Base-by-base conservation (phyloP, 2,888 invertebrate species). In the Abscondita cerata region DNA sequence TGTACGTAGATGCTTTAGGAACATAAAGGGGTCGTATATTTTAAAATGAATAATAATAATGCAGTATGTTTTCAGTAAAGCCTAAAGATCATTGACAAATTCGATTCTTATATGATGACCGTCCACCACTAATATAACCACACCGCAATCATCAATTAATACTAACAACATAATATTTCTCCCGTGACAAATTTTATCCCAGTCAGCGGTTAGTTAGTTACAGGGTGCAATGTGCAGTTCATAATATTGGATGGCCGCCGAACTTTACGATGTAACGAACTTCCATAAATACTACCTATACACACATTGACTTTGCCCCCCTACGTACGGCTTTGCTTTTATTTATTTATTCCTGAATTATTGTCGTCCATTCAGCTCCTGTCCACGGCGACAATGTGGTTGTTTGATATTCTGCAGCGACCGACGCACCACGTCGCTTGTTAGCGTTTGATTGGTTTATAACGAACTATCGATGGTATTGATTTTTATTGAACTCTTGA, bases 241-340 rank as follows among this genome's bases (percentile, higher is more conserved):
- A 74, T 75, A 76, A 76, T 75, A 73, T 71, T 68, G 75, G 75
- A 76, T 75, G 75, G 73, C 71, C 74, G 73, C 73, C 74, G 72
- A 75, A 75, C 72, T 77, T 79, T 78, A 79, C 75, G 77, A 78
- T 73, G 76, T 75, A 76, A 75, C 75, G 73, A 75, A 76, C 73
- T 76, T 75, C 76, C 72, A 78, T 78, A 78, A 78, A 78, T 78
- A 73, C 70, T 68, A 65, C 68, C 72, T 73, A 75, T 76, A 72
- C 72, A 71, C 70, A 61, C 52, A 51, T 55, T 55, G 59, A 60
- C 59, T 51, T 48, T 60, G 51, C 64, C 59, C 67, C 66, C 64
- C 71, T 67, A 71, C 67, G 67, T 62, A 69, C 70, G 67, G 67
- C 66, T 70, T 70, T 71, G 73, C 73, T 75, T 74, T 76, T 75